Evolutionary conservation across 2,888 invertebrate species (phyloP), one percentile per base, ranked within the genome.

Genomic region (Leptodirus hochenwartii): DNA sequence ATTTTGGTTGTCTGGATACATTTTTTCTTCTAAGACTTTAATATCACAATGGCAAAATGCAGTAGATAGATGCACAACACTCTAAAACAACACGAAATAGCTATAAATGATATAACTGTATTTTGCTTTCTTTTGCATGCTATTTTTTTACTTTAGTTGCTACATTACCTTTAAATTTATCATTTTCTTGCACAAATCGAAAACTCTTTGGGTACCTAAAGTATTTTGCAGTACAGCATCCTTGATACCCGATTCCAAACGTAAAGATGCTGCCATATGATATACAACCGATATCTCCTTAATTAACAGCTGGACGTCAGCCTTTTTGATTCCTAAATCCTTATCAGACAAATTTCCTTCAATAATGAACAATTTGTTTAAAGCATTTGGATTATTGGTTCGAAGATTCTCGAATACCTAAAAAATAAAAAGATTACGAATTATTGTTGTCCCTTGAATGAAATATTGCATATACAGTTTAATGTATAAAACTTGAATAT

Each of bases 21-120:
- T 58, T 27, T 63, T 64, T 52, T 90, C 90, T 41, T 82, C 78
- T 9, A 88, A 48, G 0, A 67, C 52, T 0, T 62, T 56, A 37
- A 77, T 64, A 41, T 81, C 76, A 45, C 84, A 81, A 47, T 88
- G 82, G 39, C 84, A 80, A 53, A 82, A 90, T 0, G 87, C 75
- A 0, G 90, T 90, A 0, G 87, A 87, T 0, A 87, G 73, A 52
- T 90, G 84, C 4, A 38, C 25, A 15, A 37, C 29, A 15, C 34
- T 34, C 37, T 37, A 20, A 3, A 35, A 33, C 12, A 10, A 4
- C 4, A 4, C n/a, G 12, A n/a, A n/a, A 13, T 5, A 4, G 12
- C 12, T 10, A 30, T n/a, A 8, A 5, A 3, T 8, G 3, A 9
- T 12, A 16, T 5, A 15, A 29, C 15, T 2, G 15, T 3, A 14